Base-by-base conservation (phyloP, 2,888 invertebrate genomes). In the Pyrrhosoma nymphula region DNA sequence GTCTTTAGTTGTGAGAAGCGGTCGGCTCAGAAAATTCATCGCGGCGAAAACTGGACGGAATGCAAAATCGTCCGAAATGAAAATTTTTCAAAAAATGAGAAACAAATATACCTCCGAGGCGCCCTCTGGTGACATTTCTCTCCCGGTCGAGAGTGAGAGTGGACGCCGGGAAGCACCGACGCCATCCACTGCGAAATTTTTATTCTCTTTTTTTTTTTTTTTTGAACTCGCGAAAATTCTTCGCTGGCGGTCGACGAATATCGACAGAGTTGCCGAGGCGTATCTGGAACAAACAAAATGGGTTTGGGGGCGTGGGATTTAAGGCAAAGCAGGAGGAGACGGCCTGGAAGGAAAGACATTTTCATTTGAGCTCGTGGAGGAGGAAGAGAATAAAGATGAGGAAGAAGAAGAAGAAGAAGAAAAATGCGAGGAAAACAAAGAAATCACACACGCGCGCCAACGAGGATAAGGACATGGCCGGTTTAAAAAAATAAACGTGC, bases 391-490 rank as follows among this genome's bases (percentile, higher is more conserved):
- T 20, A n/a, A 82, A 82, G 20, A 39, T 69, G 69, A 39, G 55
- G 39, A 47, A 60, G 60, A 63, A 20, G 23, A 69, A 69, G 82
- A 18, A 35, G 69, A 39, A 47, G 47, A n/a, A 63, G 69, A 93
- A 56, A 69, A 69, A 91, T 91, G 63, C 20, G 55, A 39, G 47
- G n/a, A 55, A 63, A 93, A 75, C 35, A 39, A 82, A 82, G 82
- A 16, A 82, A 82, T 35, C 82, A 82, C 0, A 82, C 35, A 35
- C 82, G 82, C 35, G 82, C 35, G 35, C 0, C 35, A 12, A 82
- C 26, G 26, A 6, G 82, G 16, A 82, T 82, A 35, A 47, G 93
- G 69, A 69, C 93, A 23, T 63, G 47, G 69, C 69, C 47, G 69
- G 23, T 23, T 12, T 20, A 69, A 26, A 69, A 60, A 8, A 35